phyloP scores from a whole-genome alignment of 2,888 invertebrate species.

The Chalcosyrphus nemorum region DNA sequence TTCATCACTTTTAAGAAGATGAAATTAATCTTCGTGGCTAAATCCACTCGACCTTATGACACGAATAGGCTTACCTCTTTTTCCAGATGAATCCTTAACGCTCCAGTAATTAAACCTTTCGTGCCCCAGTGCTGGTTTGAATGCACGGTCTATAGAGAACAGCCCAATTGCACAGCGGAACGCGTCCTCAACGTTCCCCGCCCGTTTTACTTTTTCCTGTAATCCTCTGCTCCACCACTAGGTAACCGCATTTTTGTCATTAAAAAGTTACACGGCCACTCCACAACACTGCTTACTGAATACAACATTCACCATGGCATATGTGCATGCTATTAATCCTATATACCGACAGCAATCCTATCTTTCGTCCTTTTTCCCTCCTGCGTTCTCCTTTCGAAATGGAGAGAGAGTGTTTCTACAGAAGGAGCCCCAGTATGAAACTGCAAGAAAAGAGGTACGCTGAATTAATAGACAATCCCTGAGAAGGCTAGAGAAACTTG shows the following conservation, averaged over 20 bases:
- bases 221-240: conserved; percentile 58
- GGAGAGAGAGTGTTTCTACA: conserved; percentile 37
- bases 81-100: conserved; percentile 68
- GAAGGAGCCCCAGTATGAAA: not conserved
- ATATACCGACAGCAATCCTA: conserved; percentile 64
- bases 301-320: conserved; percentile 50
- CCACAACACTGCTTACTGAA: conserved; percentile 50
- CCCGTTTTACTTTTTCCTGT: conserved; percentile 59
- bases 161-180: conserved; percentile 51
- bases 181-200: conserved; percentile 30
- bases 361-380: conserved; percentile 33
- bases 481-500: conserved; percentile 44
- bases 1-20: conserved; percentile 51
- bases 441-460: conserved; percentile 67
- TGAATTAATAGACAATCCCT: conserved; percentile 56
- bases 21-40: conserved; percentile 59
- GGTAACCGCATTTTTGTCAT: conserved; percentile 73
- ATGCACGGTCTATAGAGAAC: conserved; percentile 55
- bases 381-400: conserved; percentile 11
- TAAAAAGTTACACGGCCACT: conserved; percentile 73
- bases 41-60: conserved; percentile 68
- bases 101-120: conserved; percentile 67
- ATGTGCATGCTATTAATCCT: conserved; percentile 66
- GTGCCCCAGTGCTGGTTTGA: conserved; percentile 60
- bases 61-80: conserved; percentile 67